Conservation (phyloP, 1,140 invertebrate genomes). For the Branchinecta lindahli region DNA sequence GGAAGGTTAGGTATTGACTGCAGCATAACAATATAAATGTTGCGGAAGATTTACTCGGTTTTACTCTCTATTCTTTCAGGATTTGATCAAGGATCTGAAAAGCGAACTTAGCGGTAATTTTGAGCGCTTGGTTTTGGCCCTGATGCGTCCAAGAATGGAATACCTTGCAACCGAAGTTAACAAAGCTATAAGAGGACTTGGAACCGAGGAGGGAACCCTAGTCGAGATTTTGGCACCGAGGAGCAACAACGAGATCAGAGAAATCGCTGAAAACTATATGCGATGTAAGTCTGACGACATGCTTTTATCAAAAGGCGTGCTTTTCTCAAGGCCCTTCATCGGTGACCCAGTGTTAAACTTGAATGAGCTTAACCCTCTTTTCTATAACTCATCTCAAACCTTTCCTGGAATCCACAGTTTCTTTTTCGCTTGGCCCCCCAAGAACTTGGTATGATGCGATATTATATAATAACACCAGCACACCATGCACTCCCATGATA, state of each 20-base stretch:
- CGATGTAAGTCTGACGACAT: conserved; percentile 42
- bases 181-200: conserved; percentile 42
- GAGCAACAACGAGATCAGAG: conserved; percentile 64
- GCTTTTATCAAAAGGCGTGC: too few species aligned
- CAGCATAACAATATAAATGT: too few species aligned
- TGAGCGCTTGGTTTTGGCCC: conserved; percentile 54
- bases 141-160: conserved; percentile 48
- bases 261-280: conserved; percentile 63
- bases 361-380: too few species aligned
- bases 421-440: too few species aligned
- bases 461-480: too few species aligned
- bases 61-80: conserved; percentile 30
- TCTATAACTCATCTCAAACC: too few species aligned
- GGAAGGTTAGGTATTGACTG: too few species aligned
- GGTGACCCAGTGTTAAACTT: too few species aligned
- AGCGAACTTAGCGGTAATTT: conserved; percentile 58
- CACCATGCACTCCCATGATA: too few species aligned
- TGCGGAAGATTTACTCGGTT: too few species aligned
- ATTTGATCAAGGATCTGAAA: conserved; percentile 55
- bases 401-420: too few species aligned
- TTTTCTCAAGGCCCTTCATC: background rate
- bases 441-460: too few species aligned
- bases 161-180: conserved; percentile 54
- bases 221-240: conserved; percentile 79
- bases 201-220: conserved; percentile 54